Percentiles rank a stretch among this genome's conserved stretches.
Evolutionary conservation across 2,797 vertebrate genomes (phyloP).

Genomic region (Xyrichtys novacula): DNA sequence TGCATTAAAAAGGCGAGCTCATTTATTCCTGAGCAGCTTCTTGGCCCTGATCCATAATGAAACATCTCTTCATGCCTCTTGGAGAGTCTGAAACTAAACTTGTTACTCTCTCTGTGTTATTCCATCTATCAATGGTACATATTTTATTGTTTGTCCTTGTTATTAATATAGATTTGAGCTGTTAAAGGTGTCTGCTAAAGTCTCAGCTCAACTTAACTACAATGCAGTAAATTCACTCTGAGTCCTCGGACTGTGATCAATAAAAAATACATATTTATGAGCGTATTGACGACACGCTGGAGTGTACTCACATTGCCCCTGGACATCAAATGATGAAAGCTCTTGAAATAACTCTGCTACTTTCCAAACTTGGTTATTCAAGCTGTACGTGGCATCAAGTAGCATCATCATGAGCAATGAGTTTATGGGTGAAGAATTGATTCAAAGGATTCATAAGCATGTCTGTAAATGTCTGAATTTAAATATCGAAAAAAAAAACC

Average conservation of each 20-base stretch:
- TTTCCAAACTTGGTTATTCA: constrained; percentile 37
- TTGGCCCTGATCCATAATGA: constrained; percentile 42
- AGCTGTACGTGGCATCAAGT: constrained; percentile 11
- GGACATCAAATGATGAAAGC: constrained; percentile 68
- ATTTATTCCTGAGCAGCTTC: constrained; percentile 50
- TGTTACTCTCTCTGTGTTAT: not conserved
- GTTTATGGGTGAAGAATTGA: constrained; percentile 41
- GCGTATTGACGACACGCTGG: constrained; percentile 34
- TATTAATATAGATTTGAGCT: not conserved
- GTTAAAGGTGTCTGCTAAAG: not conserved
- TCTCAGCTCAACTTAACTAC: not conserved
- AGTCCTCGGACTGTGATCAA: constrained; percentile 25
- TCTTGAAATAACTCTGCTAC: constrained; percentile 43
- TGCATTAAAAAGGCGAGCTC: constrained; percentile 59
- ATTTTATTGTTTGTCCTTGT: not conserved
- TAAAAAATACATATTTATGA: constrained; percentile 46
- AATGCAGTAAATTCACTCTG: constrained; percentile 20
- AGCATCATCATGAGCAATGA: constrained; percentile 15
- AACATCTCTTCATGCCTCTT: constrained; percentile 18
- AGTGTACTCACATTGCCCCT: not conserved
- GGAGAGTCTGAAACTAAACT: constrained; percentile 1
- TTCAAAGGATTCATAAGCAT: constrained; percentile 50
- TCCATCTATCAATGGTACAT: not conserved
- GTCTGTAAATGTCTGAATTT: constrained; percentile 36
- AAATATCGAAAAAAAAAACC: constrained; percentile 48